Percentiles rank a stretch among this genome's conserved stretches.
Conservation (phyloP, 1,140 invertebrate species). For the Zaprionus tsacasi region DNA sequence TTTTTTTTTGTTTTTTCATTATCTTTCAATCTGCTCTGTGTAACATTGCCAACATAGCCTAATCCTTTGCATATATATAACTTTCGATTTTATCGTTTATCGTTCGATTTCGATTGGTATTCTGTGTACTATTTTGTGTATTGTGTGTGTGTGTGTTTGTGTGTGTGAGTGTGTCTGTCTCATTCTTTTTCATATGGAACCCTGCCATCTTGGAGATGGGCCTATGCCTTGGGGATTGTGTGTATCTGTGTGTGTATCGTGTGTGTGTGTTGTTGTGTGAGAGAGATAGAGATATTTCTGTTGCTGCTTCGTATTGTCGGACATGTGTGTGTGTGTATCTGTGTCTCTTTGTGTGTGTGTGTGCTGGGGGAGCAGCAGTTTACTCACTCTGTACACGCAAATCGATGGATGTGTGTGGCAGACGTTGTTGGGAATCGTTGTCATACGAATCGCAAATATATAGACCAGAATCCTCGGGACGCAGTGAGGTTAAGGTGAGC, state of each 20-base stretch:
- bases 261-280: conserved; percentile 30
- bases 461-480: conserved; percentile 87
- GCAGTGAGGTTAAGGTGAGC: conserved; percentile 85
- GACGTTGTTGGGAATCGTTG: conserved; percentile 83
- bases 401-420: conserved; percentile 87
- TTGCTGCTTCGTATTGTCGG: conserved; percentile 33
- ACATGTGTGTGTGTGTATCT: not conserved
- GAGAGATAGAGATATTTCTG: conserved; percentile 41
- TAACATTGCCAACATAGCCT: conserved; percentile 57
- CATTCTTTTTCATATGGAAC: conserved; percentile 25
- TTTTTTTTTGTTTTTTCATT: conserved; percentile 14
- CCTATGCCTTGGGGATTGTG: conserved; percentile 28
- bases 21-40: conserved; percentile 58
- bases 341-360: not conserved
- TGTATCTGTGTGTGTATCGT: conserved; percentile 19
- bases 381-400: conserved; percentile 89
- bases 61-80: conserved; percentile 16
- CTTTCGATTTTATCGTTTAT: conserved; percentile 32
- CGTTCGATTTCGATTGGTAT: conserved; percentile 9
- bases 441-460: conserved; percentile 88
- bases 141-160: conserved; percentile 1
- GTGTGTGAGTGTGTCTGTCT: not conserved
- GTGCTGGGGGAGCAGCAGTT: conserved; percentile 19
- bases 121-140: conserved; percentile 22
- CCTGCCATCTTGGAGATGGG: conserved; percentile 13